Base-by-base conservation (phyloP, 2,888 invertebrate genomes). In the Loripinus fragilis region DNA sequence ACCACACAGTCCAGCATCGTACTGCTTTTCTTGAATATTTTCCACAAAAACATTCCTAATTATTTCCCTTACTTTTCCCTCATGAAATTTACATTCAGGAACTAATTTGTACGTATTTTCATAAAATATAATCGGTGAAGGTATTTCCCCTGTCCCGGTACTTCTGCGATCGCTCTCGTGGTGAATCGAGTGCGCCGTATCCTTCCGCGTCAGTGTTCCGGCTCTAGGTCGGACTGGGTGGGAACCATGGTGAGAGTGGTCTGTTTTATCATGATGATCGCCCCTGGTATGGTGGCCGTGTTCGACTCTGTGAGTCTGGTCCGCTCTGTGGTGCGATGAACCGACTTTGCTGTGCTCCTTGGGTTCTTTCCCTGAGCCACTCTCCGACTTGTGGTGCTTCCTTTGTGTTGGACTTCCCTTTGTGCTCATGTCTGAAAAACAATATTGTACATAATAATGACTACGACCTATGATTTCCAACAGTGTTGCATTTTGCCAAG, bases 21-120 rank as follows among this genome's bases (percentile, higher is more conserved):
- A 91, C 3, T 73, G 72, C 41, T 86, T 85, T 60, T 86, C 88
- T 7, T 74, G 80, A 17, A 91, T 85, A 42, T 90, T 85, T 64
- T 90, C 88, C 50, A 84, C 72, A 10, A 91, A 83, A 1, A 90
- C 90, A 5, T 82, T 81, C 17, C 30, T 35, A 38, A 89, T 89
- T 8, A 88, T 86, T 10, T 86, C 70, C 64, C 78, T 75, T 17
- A 89, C 79, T 48, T 85, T 75, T 0, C 78, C 76, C 38, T 87
- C 87, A 7, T 83, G 85, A 60, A 89, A 86, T 68, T 70, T 77
- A 30, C 66, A 73, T 65, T 90, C 90, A 2, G 91, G 91, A 10
- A 74, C 75, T 72, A 90, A 83, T 80, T 89, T 90, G 81, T 87
- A 91, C 0, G 91, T 91, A 75, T 91, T 91, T 66, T 91, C 91